Base-by-base conservation (phyloP, 2,113 vertebrate species). In the Notarius lentiginosus region DNA sequence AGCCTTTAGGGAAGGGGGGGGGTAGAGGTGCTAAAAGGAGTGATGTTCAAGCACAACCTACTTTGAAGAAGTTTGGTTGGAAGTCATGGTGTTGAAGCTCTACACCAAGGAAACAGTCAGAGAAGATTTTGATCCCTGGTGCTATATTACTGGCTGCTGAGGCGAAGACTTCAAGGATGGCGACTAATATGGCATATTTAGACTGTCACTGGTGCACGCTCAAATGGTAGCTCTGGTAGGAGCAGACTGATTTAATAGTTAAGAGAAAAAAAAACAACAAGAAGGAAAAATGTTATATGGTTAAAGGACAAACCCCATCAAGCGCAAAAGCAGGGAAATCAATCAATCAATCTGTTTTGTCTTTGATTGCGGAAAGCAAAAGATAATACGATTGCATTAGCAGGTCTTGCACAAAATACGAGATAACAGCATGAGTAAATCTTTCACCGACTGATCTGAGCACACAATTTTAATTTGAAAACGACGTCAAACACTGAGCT, bases 41-140 rank as follows among this genome's bases (percentile, higher is more conserved):
- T 34, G 55, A 61, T 76, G 34, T 76, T 60, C 1, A 18, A 61
- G 70, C 56, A 58, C 56, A 60, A 58, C 83, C 53, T 20, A 20
- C 24, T 61, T 18, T 65, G 70, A 68, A 15, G 27, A 27, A 56
- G 41, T 51, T 55, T 63, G 56, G n/a, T 81, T 51, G 30, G 60
- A 58, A 51, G 72, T 77, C 41, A 30, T 41, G 14, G 56, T 27
- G 51, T 24, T 41, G 24, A 56, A 75, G 82, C 18, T 56, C 82
- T 53, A 56, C 53, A n/a, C 30, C 60, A 34, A 61, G 27, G 51
- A 41, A 58, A 60, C 30, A 1, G 2, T 55, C 56, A 70, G n/a
- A 34, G 63, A 30, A 76, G 20, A 58, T 51, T 56, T 76, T 47
- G 83, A 84, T 56, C 75, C 75, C 24, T 77, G 22, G 47, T 51